Conservation (phyloP, 2,113 vertebrate genomes). For the Motacilla alba region DNA sequence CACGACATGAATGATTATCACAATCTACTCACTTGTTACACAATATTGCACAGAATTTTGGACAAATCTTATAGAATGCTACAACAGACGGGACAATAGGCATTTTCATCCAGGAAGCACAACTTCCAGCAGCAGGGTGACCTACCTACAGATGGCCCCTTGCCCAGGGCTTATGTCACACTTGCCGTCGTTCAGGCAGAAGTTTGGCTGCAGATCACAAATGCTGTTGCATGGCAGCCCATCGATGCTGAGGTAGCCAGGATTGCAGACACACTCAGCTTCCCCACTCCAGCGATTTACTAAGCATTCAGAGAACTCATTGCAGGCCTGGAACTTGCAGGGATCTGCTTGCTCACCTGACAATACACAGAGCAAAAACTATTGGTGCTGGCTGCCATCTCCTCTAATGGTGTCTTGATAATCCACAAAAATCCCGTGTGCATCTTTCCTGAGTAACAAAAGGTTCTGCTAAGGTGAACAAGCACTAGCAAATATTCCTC, state of each 20-base stretch:
- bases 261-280: constrained; percentile 87
- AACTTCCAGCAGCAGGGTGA: background rate
- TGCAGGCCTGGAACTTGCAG: constrained; percentile 97
- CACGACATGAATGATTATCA: background rate
- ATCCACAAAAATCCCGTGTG: background rate
- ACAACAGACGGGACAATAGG: background rate
- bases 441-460: background rate
- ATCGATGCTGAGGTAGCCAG: constrained; percentile 89
- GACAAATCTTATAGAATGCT: background rate
- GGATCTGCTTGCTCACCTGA: constrained; percentile 89
- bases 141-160: constrained; percentile 94
- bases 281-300: constrained; percentile 89
- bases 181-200: constrained; percentile 93
- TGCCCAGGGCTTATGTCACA: constrained; percentile 90
- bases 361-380: background rate
- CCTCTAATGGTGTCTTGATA: background rate
- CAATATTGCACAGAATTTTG: background rate
- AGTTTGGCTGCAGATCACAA: constrained; percentile 85
- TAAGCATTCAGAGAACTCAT: constrained; percentile 87
- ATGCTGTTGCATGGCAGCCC: constrained; percentile 90
- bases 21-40: background rate
- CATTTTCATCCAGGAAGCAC: background rate
- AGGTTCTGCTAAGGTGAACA: background rate
- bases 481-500: background rate
- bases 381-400: background rate